A percentile compares a stretch with the other conserved stretches of the same genome.
Conservation (phyloP, 30 jellyfish, hydroid and myxozoan genomes). For the Aurelia coerulea region DNA sequence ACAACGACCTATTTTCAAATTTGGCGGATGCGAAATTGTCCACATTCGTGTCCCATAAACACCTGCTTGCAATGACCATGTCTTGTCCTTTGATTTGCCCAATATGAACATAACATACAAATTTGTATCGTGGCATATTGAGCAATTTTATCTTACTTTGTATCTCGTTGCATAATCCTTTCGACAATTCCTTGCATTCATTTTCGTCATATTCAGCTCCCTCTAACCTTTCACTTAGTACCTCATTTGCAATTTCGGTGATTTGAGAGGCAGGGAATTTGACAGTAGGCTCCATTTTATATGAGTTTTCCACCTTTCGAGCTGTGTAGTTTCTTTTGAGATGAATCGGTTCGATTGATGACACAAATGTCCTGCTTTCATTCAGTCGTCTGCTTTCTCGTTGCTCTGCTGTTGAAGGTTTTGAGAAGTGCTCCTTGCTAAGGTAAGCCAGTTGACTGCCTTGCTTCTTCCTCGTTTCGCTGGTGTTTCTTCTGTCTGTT, state of each 20-base stretch:
- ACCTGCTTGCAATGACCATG: slow-evolving; percentile 44
- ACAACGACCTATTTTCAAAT: slow-evolving; percentile 12
- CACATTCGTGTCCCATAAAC: slow-evolving; percentile 59
- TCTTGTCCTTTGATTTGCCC: slow-evolving; percentile 45
- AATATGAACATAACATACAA: slow-evolving; percentile 61
- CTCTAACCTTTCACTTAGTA: slow-evolving; percentile 10
- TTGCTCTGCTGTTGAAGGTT: background rate
- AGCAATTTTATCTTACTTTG: slow-evolving; percentile 28
- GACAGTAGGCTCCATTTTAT: background rate
- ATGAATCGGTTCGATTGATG: slow-evolving; percentile 43
- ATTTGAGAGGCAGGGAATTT: slow-evolving; percentile 38
- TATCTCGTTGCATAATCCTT: slow-evolving; percentile 31
- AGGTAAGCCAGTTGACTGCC: background rate
- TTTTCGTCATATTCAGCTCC: slow-evolving; percentile 41
- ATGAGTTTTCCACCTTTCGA: background rate
- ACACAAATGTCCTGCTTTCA: slow-evolving; percentile 19
- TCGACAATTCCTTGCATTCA: slow-evolving; percentile 19
- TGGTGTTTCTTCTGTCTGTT: background rate
- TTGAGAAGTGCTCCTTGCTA: slow-evolving; percentile 5
- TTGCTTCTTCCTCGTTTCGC: background rate
- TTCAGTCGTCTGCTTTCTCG: background rate
- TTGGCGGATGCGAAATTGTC: slow-evolving; percentile 43
- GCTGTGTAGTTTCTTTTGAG: slow-evolving; percentile 4
- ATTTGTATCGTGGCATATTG: slow-evolving; percentile 31
- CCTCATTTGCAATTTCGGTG: slow-evolving; percentile 12